Evolutionary conservation across 2,888 invertebrate species (phyloP).

Genomic region (Plemyria rubiginata): DNA sequence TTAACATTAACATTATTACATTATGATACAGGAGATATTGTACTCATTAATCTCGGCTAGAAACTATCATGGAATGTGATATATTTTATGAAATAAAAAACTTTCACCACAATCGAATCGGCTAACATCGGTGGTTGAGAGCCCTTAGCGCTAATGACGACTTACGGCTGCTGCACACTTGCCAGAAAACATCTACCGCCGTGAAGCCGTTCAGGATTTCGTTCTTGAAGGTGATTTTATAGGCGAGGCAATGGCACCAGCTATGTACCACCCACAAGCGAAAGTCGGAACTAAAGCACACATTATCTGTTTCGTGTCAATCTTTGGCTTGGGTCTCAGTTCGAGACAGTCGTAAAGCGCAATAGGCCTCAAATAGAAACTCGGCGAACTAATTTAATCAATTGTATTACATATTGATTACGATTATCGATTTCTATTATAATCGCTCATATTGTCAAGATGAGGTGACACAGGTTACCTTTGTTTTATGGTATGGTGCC

Average conservation of each 20-base stretch:
- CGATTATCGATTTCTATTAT: constrained; percentile 18
- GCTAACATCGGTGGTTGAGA: neutral
- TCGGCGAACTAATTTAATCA: constrained; percentile 3
- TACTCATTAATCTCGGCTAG: constrained; percentile 13
- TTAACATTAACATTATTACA: neutral
- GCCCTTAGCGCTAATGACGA: neutral
- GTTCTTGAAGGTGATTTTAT: neutral
- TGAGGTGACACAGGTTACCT: constrained; percentile 10
- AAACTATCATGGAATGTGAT: constrained; percentile 10
- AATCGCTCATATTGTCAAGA: constrained; percentile 8
- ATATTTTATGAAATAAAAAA: constrained; percentile 17
- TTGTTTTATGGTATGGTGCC: neutral
- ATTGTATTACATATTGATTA: neutral
- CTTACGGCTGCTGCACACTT: no score
- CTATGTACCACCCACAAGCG: neutral
- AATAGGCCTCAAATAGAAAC: constrained; percentile 4
- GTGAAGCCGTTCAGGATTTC: neutral
- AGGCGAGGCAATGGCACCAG: neutral
- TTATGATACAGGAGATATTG: neutral
- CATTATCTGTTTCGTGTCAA: neutral
- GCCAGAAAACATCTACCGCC: neutral
- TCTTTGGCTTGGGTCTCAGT: neutral
- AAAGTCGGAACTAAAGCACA: neutral
- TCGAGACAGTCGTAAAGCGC: neutral
- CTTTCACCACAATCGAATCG: constrained; percentile 15